Evolutionary conservation across 2,797 vertebrate species (phyloP).

Genomic region (Phrynocephalus guinanensis): DNA sequence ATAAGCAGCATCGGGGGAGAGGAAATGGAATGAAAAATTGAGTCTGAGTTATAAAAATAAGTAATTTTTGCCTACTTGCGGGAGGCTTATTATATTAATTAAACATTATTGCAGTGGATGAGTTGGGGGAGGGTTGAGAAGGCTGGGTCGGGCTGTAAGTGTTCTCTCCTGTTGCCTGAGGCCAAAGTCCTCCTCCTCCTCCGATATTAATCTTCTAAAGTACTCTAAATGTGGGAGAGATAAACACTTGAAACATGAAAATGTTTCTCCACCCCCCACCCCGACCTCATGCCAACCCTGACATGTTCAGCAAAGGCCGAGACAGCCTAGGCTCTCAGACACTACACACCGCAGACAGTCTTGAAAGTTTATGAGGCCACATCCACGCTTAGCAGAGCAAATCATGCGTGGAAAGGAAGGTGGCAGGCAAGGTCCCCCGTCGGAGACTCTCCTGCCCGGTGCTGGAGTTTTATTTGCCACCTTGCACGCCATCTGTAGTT

Average conservation of each 20-base stretch:
- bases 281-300: constrained; percentile 61
- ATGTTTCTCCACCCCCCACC: constrained; percentile 70
- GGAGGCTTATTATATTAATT: constrained; percentile 87
- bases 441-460: no score
- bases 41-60: constrained; percentile 83
- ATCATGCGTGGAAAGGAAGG: constrained; percentile 42
- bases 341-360: background rate
- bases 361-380: constrained; percentile 39
- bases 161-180: constrained; percentile 75
- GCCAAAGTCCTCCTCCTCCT: constrained; percentile 70
- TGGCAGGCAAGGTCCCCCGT: background rate
- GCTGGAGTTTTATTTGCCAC: no score
- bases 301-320: constrained; percentile 62
- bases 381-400: constrained; percentile 50
- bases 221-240: constrained; percentile 80
- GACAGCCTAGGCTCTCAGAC: constrained; percentile 43
- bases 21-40: constrained; percentile 84
- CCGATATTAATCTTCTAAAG: constrained; percentile 80
- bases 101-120: constrained; percentile 82
- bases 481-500: no score
- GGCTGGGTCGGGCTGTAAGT: constrained; percentile 74
- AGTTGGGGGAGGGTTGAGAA: constrained; percentile 76
- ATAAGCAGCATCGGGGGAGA: constrained; percentile 75
- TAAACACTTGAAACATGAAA: constrained; percentile 84
- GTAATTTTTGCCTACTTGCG: constrained; percentile 80